Conservation (phyloP, 2,797 vertebrate species). For the Silurus aristotelis region DNA sequence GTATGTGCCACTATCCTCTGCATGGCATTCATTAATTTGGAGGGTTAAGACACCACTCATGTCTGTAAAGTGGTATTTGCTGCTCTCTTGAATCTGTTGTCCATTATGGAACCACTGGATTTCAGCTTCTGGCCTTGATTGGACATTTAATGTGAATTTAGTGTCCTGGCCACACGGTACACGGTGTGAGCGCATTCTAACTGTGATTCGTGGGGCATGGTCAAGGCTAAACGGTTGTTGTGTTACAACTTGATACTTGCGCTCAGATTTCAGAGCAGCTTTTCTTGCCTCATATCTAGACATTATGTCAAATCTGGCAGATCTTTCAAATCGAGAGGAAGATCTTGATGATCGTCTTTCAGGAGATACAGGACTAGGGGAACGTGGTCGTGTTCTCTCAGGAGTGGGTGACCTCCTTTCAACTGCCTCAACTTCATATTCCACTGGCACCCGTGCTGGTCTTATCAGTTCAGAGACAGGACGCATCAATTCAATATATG, state of each 20-base stretch:
- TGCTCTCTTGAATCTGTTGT: conserved; percentile 82
- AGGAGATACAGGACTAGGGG: conserved; percentile 91
- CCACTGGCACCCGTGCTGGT: conserved; percentile 66
- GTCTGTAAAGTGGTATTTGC: conserved; percentile 87
- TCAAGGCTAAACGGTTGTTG: conserved; percentile 96
- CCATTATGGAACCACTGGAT: conserved; percentile 94
- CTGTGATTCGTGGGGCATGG: conserved; percentile 89
- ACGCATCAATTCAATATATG: conserved; percentile 97
- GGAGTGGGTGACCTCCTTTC: conserved; percentile 95
- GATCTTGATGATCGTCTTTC: conserved; percentile 85
- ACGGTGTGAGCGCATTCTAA: conserved; percentile 97
- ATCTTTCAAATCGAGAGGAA: conserved; percentile 94
- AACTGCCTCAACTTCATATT: conserved; percentile 71
- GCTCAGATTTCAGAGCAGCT: conserved; percentile 94
- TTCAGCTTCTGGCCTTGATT: conserved; percentile 89
- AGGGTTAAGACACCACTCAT: conserved; percentile 92
- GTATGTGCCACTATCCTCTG: conserved; percentile 94
- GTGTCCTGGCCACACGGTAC: conserved; percentile 89
- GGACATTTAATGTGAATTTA: conserved; percentile 93
- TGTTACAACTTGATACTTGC: conserved; percentile 91
- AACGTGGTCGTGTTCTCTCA: conserved; percentile 95
- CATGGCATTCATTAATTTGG: conserved; percentile 88
- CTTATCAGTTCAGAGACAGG: conserved; percentile 93
- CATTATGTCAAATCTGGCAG: conserved; percentile 98
- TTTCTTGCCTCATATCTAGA: conserved; percentile 98